Evolutionary conservation across 1,140 invertebrate genomes (phyloP).

Genomic region (Diachasma alloeum): DNA sequence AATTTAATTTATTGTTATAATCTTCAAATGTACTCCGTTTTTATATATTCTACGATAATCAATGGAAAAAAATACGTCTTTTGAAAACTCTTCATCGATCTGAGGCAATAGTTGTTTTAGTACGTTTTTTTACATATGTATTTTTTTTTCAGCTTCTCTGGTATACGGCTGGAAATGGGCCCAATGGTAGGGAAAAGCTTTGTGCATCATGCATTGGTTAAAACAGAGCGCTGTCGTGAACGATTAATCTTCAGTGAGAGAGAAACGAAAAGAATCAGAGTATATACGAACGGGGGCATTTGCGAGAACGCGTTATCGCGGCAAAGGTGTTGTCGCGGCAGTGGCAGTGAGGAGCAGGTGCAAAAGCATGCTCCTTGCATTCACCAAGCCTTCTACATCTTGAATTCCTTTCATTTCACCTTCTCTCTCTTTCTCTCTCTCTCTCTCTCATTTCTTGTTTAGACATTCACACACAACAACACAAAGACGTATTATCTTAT

Average conservation of each 20-base stretch:
- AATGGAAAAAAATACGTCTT: background rate
- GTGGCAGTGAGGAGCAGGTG: background rate
- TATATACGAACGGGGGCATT: background rate
- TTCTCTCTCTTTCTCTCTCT: too few species aligned
- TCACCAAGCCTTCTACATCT: background rate
- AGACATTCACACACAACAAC: background rate
- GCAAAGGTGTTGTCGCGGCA: background rate
- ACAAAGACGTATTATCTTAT: too few species aligned
- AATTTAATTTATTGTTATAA: conserved; percentile 2
- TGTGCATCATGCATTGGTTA: background rate
- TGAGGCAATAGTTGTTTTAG: too few species aligned
- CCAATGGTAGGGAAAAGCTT: background rate
- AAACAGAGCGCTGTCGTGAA: background rate
- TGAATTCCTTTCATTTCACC: background rate
- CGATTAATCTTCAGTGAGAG: background rate
- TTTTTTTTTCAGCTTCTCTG: background rate
- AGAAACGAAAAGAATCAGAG: background rate
- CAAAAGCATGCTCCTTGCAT: background rate
- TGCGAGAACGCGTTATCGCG: background rate
- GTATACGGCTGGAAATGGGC: background rate
- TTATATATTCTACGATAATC: background rate
- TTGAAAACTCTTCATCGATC: background rate
- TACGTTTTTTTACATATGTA: too few species aligned
- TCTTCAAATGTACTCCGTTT: background rate
- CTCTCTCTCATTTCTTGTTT: background rate